A percentile compares a stretch with the other conserved stretches of the same genome.
phyloP scores from a whole-genome alignment of 2,888 invertebrate genomes.

The Campoplex nolae region DNA sequence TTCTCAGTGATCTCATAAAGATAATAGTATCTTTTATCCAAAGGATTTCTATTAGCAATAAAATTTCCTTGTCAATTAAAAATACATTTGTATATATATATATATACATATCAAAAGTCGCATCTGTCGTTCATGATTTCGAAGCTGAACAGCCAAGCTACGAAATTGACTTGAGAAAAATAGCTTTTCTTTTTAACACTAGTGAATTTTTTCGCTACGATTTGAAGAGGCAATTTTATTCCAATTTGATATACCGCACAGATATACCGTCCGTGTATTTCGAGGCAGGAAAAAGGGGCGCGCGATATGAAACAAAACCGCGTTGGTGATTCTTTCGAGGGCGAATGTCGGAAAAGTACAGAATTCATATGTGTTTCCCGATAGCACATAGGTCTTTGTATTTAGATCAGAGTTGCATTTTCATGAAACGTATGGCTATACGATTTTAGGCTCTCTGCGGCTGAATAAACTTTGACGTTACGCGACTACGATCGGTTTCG shows the following conservation, averaged over 20 bases:
- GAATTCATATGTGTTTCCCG: background rate
- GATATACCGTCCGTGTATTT: background rate
- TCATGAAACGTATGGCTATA: background rate
- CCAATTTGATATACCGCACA: background rate
- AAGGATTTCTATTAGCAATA: background rate
- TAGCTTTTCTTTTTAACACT: too few relatives aligned
- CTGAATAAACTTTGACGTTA: conserved; percentile 11
- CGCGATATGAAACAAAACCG: background rate
- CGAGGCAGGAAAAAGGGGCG: background rate
- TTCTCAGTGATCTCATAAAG: background rate
- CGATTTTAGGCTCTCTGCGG: background rate
- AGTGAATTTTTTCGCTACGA: too few relatives aligned
- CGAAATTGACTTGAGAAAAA: background rate
- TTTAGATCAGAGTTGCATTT: conserved; percentile 9
- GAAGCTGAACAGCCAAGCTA: background rate
- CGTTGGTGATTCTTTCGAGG: background rate
- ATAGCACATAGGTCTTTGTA: background rate
- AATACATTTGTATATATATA: background rate
- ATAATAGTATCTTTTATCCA: background rate
- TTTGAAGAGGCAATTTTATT: background rate
- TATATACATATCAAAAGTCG: background rate
- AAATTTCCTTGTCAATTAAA: background rate
- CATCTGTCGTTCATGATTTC: background rate
- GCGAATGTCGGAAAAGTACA: background rate
- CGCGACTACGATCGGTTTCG: conserved; percentile 7